Conservation (phyloP, 2,888 invertebrate genomes). For the Omphaloscelis lunosa region DNA sequence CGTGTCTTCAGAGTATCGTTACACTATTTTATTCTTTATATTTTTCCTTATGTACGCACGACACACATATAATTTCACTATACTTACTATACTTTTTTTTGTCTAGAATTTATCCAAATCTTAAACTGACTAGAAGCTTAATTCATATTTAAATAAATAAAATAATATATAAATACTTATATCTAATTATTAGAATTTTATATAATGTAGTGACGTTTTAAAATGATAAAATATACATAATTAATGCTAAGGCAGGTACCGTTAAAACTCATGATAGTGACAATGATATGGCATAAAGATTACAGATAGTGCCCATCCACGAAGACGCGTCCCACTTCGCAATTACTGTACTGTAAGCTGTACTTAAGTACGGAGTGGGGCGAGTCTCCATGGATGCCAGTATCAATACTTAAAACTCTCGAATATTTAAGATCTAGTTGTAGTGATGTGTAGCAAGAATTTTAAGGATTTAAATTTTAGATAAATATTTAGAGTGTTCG, state of each 20-base stretch:
- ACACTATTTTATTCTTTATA: constrained; percentile 9
- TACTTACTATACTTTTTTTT: neutral
- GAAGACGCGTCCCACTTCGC: too few species aligned
- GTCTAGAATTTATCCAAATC: constrained; percentile 5
- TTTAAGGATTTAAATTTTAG: neutral
- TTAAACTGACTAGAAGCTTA: constrained; percentile 46
- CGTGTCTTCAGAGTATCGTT: neutral
- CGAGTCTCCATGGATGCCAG: too few species aligned
- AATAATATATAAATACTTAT: neutral
- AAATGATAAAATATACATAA: constrained; percentile 12
- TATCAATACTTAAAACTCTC: neutral
- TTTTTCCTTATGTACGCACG: neutral
- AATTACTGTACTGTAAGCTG: too few species aligned
- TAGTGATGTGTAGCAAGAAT: constrained; percentile 11
- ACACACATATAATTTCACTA: neutral
- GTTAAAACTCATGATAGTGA: constrained; percentile 51
- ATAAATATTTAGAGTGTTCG: constrained; percentile 20
- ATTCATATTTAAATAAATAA: constrained; percentile 7
- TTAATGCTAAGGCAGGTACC: constrained; percentile 66
- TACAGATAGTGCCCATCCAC: neutral
- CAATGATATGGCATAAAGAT: constrained; percentile 59
- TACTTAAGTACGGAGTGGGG: too few species aligned
- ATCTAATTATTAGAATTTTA: neutral
- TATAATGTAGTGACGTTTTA: constrained; percentile 17
- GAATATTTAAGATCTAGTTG: neutral